phyloP scores from a whole-genome alignment of 1,140 invertebrate species.

The Hestina assimilis region DNA sequence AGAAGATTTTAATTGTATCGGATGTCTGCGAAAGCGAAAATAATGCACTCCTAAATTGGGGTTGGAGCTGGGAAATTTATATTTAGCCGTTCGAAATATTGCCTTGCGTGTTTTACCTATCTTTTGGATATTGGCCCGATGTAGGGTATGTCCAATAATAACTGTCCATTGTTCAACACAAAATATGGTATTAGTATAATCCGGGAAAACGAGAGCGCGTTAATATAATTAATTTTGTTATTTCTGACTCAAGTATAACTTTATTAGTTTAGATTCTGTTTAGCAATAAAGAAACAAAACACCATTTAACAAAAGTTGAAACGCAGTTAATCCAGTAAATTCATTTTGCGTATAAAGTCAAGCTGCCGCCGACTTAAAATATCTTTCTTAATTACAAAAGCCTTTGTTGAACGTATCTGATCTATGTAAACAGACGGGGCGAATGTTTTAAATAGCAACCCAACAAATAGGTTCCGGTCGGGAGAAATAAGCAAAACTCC shows the following conservation, averaged over 20 bases:
- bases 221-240: constrained; percentile 22
- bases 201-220: constrained; percentile 13
- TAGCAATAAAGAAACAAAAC: constrained; percentile 50
- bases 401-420: constrained; percentile 78
- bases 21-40: constrained; percentile 78
- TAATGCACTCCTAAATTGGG: constrained; percentile 78
- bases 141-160: constrained; percentile 35
- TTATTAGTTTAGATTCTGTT: constrained; percentile 36
- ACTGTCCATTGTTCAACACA: constrained; percentile 35
- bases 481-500: constrained; percentile 72
- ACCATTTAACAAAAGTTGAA: constrained; percentile 62
- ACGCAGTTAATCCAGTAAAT: constrained; percentile 73
- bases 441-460: constrained; percentile 76
- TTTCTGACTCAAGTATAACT: constrained; percentile 19
- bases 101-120: constrained; percentile 65
- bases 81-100: constrained; percentile 65
- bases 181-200: constrained; percentile 32
- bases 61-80: constrained; percentile 71
- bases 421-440: constrained; percentile 76
- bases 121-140: constrained; percentile 46
- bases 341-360: constrained; percentile 73
- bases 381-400: constrained; percentile 79
- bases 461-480: constrained; percentile 74
- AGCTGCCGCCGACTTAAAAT: constrained; percentile 76
- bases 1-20: constrained; percentile 80